Percentiles rank a stretch among this genome's conserved stretches.
Evolutionary conservation across 2,888 invertebrate genomes (phyloP).

Genomic region (Uloborus plumipes): DNA sequence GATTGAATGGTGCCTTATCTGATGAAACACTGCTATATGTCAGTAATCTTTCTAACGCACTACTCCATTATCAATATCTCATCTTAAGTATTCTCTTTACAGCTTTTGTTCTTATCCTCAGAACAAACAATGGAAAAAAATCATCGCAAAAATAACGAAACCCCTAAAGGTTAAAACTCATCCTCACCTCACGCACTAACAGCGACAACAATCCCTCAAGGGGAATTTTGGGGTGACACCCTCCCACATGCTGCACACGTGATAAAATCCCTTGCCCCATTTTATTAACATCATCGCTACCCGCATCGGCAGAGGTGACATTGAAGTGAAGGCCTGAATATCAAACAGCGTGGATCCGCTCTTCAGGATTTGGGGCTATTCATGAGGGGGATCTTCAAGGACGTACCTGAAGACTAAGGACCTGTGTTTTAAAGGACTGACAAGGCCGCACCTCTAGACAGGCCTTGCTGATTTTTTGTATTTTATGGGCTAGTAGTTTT

Average conservation of each 20-base stretch:
- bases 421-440: neutral
- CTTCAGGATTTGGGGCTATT: no score
- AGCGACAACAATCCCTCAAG: no score
- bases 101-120: no score
- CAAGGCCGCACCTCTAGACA: constrained; percentile 17
- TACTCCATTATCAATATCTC: no score
- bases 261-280: no score
- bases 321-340: constrained; percentile 31
- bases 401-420: constrained; percentile 6
- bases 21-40: no score
- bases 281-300: neutral
- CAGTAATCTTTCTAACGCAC: no score
- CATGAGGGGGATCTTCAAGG: constrained; percentile 16
- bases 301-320: constrained; percentile 32
- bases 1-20: no score
- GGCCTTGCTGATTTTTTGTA: constrained; percentile 8
- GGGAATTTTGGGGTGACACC: no score
- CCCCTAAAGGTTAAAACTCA: neutral
- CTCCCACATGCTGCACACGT: no score
- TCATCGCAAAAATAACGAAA: neutral
- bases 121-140: no score
- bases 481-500: neutral
- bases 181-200: constrained; percentile 1
- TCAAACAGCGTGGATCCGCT: constrained; percentile 41
- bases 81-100: no score